These are phyloP conservation scores for Myotis yumanensis DNA, from an alignment of 2,113 vertebrate species.

Conservation along the genomic window DNA sequence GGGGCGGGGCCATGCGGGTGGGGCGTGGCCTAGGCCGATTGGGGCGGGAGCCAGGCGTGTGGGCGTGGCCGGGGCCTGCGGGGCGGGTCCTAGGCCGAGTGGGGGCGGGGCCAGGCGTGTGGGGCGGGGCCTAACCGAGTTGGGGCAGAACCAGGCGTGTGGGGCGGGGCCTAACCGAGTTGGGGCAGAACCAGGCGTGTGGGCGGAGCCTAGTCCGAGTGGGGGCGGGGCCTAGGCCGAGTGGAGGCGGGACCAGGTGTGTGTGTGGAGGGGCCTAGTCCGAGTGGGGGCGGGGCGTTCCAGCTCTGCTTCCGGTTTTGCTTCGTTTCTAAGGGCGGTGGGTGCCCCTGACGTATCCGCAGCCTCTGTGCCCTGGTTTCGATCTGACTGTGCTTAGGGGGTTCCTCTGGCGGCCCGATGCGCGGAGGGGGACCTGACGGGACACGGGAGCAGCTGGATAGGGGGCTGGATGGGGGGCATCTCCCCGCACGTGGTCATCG, in stretches of 20 bases:
- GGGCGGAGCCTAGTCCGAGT: no score
- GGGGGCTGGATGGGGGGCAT: neutral
- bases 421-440: neutral
- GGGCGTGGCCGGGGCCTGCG: no score
- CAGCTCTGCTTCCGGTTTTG: neutral
- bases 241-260: no score
- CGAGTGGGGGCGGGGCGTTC: no score
- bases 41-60: neutral
- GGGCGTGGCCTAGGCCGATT: neutral
- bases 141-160: neutral
- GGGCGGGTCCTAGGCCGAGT: neutral
- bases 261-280: no score
- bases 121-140: neutral
- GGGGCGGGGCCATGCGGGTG: no score
- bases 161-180: no score
- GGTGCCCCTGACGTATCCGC: neutral
- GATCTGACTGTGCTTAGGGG: neutral
- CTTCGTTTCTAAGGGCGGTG: neutral
- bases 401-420: neutral
- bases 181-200: neutral
- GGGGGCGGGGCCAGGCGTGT: neutral
- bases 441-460: neutral
- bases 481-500: neutral
- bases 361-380: neutral
- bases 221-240: no score